Conservation (phyloP, 2,888 invertebrate genomes). For the Tribolium freemani region DNA sequence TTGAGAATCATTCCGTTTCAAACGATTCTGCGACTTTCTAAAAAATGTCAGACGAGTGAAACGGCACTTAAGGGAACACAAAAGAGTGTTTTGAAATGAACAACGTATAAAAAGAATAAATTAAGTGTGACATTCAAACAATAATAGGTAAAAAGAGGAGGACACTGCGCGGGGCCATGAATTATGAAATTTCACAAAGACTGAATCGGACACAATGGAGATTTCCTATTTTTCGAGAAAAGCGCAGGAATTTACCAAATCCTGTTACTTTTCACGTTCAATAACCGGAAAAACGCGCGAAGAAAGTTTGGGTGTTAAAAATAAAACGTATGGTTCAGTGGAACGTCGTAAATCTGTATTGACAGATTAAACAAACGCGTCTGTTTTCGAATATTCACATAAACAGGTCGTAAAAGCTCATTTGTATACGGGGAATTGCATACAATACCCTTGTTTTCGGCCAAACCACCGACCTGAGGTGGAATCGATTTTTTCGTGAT, state of each 20-base stretch:
- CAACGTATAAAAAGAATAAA: slow-evolving; percentile 33
- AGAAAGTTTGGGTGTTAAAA: slow-evolving; percentile 43
- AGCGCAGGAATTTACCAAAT: slow-evolving; percentile 55
- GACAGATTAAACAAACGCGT: slow-evolving; percentile 50
- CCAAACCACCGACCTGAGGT: not conserved
- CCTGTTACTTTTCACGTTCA: slow-evolving; percentile 59
- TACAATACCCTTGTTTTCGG: slow-evolving; percentile 15
- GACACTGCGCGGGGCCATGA: slow-evolving; percentile 49
- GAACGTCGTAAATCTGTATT: slow-evolving; percentile 50
- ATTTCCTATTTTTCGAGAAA: slow-evolving; percentile 52
- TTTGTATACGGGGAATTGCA: slow-evolving; percentile 30
- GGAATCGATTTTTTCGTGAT: slow-evolving; percentile 11
- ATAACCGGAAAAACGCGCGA: slow-evolving; percentile 58
- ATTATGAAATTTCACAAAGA: slow-evolving; percentile 60
- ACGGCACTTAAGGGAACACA: slow-evolving; percentile 4
- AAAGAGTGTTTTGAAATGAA: slow-evolving; percentile 10
- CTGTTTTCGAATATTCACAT: slow-evolving; percentile 45
- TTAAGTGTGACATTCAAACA: slow-evolving; percentile 42
- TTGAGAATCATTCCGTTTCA: not conserved
- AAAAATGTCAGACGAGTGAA: slow-evolving; percentile 4
- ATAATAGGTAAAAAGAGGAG: slow-evolving; percentile 32
- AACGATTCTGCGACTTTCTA: no score
- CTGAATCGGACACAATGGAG: slow-evolving; percentile 55
- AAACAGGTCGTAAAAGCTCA: slow-evolving; percentile 43
- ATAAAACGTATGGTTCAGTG: slow-evolving; percentile 46